Base-by-base conservation (phyloP, 2,797 vertebrate species). In the Gymnothorax javanicus region DNA sequence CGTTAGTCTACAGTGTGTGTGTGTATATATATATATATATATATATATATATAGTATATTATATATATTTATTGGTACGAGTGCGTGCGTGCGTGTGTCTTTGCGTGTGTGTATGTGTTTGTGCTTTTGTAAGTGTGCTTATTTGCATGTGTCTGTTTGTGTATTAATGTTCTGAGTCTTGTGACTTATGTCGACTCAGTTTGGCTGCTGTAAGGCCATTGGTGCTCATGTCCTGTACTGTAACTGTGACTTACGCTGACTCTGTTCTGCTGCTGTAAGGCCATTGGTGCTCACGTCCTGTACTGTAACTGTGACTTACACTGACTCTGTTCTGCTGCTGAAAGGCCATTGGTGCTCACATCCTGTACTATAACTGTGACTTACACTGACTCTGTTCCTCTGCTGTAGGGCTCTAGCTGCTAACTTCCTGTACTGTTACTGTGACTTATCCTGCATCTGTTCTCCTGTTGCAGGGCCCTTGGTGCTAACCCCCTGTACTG, bases 401-500 rank as follows among this genome's bases (percentile, higher is more conserved):
- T 12, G 27, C 33, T 52, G 33, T 43, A 43, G 33, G 33, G 33
- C 2, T 50, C 15, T 84, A 58, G 57, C 20, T 9, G 12, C 1
- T n/a, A 79, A 23, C n/a, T 33, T 50, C 52, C 43, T 75, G 58
- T 64, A 17, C 3, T 6, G 25, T 59, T n/a, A 85, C 0, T 85
- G 2, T 85, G 56, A 88, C 77, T 0, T n/a, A 43, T 43, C 33
- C 33, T 43, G 33, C 2, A 43, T 13, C 20, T 15, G 56, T 15
- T 75, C 57, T 56, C 56, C 12, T 6, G 17, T 23, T 52, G 23
- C 9, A 99, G 98, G 90, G 98, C 98, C 0, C 96, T 99, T 0
- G 98, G 98, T 50, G 98, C 98, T 89, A 99, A 99, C 93, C 98
- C 98, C 0, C 93, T 99, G 84, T 97, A 99, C 91, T 99, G 98